A percentile compares a stretch with the other conserved stretches of the same genome.
Conservation (phyloP, 2,888 invertebrate genomes). For the Pseudococcus longispinus region DNA sequence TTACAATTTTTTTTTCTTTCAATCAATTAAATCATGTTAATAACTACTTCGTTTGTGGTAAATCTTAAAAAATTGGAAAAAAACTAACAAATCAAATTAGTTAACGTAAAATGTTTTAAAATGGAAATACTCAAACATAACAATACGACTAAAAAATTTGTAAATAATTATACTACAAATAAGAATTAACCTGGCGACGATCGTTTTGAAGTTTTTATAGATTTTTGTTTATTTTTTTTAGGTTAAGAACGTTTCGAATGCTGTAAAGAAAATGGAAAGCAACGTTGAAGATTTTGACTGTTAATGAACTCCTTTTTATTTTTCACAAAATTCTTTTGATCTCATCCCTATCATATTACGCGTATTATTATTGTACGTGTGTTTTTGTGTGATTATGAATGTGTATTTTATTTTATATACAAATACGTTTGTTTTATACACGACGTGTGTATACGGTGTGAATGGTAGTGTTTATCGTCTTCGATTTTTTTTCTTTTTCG, state of each 20-base stretch:
- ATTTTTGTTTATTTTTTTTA: not conserved
- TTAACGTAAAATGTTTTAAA: too few species aligned
- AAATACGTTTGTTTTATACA: conserved; percentile 8
- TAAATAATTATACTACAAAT: too few species aligned
- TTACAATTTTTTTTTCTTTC: too few species aligned
- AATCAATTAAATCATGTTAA: too few species aligned
- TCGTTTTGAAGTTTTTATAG: not conserved
- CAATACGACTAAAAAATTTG: too few species aligned
- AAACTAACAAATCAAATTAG: too few species aligned
- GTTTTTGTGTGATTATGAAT: conserved; percentile 21
- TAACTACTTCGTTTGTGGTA: too few species aligned
- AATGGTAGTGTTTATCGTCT: conserved; percentile 20
- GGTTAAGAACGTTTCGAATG: not conserved
- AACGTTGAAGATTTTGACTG: conserved; percentile 24
- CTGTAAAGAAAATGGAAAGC: not conserved
- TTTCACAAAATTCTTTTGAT: conserved; percentile 53
- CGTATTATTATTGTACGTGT: conserved; percentile 36
- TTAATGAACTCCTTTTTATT: conserved; percentile 7
- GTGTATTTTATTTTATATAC: conserved; percentile 11
- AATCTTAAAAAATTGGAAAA: too few species aligned
- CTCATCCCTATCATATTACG: conserved; percentile 51
- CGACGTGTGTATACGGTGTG: not conserved
- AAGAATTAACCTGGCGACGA: not conserved
- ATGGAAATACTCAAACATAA: too few species aligned
- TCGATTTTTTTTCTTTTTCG: not conserved